Percentiles rank a stretch among this genome's conserved stretches.
Evolutionary conservation across 2,797 vertebrate genomes (phyloP).

Genomic region (Merluccius polli): DNA sequence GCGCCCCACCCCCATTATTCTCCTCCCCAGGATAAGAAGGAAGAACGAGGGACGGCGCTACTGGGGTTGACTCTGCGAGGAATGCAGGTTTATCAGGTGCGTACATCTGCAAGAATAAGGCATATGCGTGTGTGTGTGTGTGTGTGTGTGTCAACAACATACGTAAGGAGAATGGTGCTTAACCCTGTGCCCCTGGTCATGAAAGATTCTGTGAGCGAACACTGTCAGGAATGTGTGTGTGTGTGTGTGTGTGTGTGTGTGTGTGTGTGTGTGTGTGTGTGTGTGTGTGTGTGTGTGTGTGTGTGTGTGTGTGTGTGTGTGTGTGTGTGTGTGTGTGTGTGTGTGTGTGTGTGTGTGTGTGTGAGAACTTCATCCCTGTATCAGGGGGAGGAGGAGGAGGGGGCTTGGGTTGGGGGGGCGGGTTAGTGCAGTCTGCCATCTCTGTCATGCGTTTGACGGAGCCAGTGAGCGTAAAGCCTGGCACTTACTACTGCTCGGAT

Average conservation of each 20-base stretch:
- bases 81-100: slow-evolving; percentile 91
- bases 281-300: too few relatives aligned
- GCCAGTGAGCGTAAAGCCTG: too few relatives aligned
- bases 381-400: slow-evolving; percentile 32
- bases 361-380: slow-evolving; percentile 9
- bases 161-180: not conserved
- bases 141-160: not conserved
- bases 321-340: not conserved
- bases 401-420: slow-evolving; percentile 50
- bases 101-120: slow-evolving; percentile 19
- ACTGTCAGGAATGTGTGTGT: not conserved
- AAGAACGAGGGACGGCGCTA: slow-evolving; percentile 78
- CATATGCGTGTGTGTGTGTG: slow-evolving; percentile 37
- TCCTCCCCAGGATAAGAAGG: slow-evolving; percentile 84
- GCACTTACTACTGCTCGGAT: too few relatives aligned
- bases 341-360: not conserved
- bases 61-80: slow-evolving; percentile 88
- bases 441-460: slow-evolving; percentile 66
- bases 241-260: not conserved
- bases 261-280: too few relatives aligned
- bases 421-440: slow-evolving; percentile 58
- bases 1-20: slow-evolving; percentile 56
- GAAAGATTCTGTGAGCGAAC: not conserved
- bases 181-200: not conserved
- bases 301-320: not conserved